phyloP scores from a whole-genome alignment of 1,140 invertebrate species.

The Eumaeus atala region DNA sequence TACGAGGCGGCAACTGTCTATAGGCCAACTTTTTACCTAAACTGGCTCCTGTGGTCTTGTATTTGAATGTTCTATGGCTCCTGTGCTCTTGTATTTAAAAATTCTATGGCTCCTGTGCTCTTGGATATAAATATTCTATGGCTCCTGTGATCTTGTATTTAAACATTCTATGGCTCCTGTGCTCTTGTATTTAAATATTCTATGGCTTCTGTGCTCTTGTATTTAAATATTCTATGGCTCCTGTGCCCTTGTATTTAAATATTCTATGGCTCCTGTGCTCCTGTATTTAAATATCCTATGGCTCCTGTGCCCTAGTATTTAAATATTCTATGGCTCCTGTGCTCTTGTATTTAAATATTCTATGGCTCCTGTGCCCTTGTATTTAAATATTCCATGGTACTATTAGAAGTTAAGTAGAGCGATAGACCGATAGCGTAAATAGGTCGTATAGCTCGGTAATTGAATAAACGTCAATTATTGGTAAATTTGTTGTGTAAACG shows the following conservation, averaged over 20 bases:
- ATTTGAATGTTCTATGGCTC: too few species aligned
- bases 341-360: neutral
- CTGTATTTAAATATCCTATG: too few species aligned
- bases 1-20: too few species aligned
- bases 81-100: neutral
- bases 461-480: slow-evolving; percentile 45
- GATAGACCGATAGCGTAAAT: slow-evolving; percentile 62
- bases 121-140: too few species aligned
- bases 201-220: neutral
- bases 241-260: neutral
- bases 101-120: neutral
- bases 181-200: neutral
- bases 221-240: too few species aligned
- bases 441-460: slow-evolving; percentile 50
- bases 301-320: neutral
- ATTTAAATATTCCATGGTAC: too few species aligned
- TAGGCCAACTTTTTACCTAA: neutral
- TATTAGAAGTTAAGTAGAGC: slow-evolving; percentile 37
- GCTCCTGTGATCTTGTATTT: neutral
- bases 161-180: too few species aligned
- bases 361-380: neutral
- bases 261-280: neutral
- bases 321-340: too few species aligned
- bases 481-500: slow-evolving; percentile 58
- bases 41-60: slow-evolving; percentile 10